phyloP scores from a whole-genome alignment of 2,113 vertebrate genomes.

The Serilophus lunatus region DNA sequence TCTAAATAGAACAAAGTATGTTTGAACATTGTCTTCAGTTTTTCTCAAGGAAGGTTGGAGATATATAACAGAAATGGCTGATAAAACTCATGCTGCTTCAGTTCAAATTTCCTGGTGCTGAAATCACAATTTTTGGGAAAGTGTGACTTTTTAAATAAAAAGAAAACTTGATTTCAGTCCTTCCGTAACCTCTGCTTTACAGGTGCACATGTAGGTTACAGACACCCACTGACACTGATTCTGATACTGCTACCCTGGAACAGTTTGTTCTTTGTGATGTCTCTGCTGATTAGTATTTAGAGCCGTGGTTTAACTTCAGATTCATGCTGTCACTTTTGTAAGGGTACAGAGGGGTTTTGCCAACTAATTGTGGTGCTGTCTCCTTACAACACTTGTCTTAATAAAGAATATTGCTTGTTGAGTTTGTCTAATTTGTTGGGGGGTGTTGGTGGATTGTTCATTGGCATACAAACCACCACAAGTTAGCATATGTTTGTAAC shows the following conservation, averaged over 20 bases:
- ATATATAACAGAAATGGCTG: neutral
- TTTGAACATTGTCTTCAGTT: neutral
- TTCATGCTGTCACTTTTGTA: accelerated
- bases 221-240: neutral
- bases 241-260: neutral
- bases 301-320: neutral
- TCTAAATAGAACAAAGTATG: neutral
- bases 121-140: neutral
- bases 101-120: neutral
- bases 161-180: neutral
- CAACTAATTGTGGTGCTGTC: neutral
- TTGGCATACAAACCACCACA: neutral
- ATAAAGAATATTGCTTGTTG: neutral
- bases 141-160: neutral
- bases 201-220: accelerated
- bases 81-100: neutral
- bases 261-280: neutral
- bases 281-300: neutral
- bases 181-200: neutral
- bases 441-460: neutral
- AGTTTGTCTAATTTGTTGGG: neutral
- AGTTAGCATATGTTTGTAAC: conserved; percentile 1
- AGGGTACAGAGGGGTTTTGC: neutral
- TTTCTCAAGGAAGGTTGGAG: neutral
- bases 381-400: neutral